These are phyloP conservation scores for Periparus ater DNA, from an alignment of 2,797 vertebrate species.

Conservation along the genomic window DNA sequence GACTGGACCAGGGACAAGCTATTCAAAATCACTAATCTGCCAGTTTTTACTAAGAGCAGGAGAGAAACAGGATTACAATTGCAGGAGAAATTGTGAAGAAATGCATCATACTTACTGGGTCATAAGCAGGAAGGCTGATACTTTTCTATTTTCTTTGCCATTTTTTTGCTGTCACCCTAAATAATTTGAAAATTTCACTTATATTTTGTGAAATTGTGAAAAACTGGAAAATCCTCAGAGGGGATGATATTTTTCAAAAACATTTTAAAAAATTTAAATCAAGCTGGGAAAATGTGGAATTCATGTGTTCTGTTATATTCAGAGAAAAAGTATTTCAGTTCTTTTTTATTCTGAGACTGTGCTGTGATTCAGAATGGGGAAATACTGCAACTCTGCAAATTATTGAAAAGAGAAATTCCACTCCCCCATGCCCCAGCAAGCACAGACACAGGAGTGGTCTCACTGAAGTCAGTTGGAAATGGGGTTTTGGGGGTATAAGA, in stretches of 20 bases:
- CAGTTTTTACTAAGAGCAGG: background rate
- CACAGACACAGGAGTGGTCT: background rate
- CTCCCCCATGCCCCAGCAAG: background rate
- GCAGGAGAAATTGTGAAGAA: background rate
- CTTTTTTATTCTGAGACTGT: background rate
- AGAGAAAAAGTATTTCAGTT: background rate
- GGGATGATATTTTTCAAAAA: background rate
- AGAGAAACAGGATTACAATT: background rate
- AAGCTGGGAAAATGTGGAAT: background rate
- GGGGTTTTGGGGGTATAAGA: accelerated
- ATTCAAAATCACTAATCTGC: background rate
- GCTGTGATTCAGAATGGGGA: background rate
- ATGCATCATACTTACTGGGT: background rate
- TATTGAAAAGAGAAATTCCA: background rate
- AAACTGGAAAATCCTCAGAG: background rate
- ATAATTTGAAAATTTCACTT: background rate
- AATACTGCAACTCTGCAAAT: background rate
- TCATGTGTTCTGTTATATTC: background rate
- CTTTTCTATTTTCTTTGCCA: background rate
- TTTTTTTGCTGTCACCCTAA: background rate
- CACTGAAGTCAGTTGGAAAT: background rate
- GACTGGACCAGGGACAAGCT: background rate
- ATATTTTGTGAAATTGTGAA: background rate
- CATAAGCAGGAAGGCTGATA: background rate
- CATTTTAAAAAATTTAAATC: background rate